Base-by-base conservation (phyloP, 2,113 vertebrate genomes). In the Bubo bubo region DNA sequence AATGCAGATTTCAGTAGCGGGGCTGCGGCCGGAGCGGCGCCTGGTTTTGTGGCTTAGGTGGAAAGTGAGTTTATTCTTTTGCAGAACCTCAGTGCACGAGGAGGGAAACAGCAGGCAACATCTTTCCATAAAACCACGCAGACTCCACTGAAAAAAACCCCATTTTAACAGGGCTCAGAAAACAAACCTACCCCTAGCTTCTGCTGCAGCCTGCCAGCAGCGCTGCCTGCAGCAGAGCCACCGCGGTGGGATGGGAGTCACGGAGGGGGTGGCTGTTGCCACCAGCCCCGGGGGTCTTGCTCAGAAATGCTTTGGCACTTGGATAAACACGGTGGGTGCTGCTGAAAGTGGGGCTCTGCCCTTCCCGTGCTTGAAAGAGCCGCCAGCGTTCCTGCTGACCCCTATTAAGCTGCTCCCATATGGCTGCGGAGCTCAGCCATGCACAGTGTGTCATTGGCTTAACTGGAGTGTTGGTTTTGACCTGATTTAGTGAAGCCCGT, bases 11-110 rank as follows among this genome's bases (percentile, higher is more conserved):
- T 47, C 63, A 10, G 76, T 2, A 41, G 41, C 0, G 0, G 10
- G 50, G n/a, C 30, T 62, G 72, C 3, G 43, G 53, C 49, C 0
- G 0, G 17, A 28, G 43, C 6, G 1, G 26, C 0, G 7, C 50
- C 56, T 41, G 71, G 4, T 39, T 68, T 77, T 59, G 47, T 21
- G 9, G n/a, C 8, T 14, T n/a, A 24, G 79, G 67, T 28, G 58
- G 71, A 35, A 79, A 79, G 26, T 3, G 41, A 68, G 41, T n/a
- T 74, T 20, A 10, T 71, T 86, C 74, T 59, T 21, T 12, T n/a
- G 37, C 55, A 43, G 75, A 58, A 26, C 16, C 30, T 67, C 1
- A 1, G 45, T 12, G 66, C 45, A 27, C 0, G 1, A 66, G 41
- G n/a, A 79, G 8, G 58, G 30, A 27, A 50, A 19, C 1, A 3